phyloP scores from a whole-genome alignment of 2,113 vertebrate species.

The Stictonetta naevosa region DNA sequence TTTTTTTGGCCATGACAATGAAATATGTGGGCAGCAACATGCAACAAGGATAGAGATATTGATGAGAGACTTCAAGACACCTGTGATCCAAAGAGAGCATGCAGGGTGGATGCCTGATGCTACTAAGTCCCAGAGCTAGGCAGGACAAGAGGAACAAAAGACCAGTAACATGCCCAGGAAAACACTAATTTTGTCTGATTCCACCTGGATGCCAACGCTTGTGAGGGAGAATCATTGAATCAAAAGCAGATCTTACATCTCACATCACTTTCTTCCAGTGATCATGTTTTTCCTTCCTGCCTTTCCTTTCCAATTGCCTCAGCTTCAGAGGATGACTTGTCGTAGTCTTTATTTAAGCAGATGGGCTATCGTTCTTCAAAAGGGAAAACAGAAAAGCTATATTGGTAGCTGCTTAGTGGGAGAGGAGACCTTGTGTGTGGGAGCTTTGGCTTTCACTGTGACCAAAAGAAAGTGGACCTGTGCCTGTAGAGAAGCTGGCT shows the following conservation, averaged over 20 bases:
- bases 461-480: neutral
- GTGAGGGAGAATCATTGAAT: neutral
- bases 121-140: neutral
- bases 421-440: neutral
- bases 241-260: neutral
- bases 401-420: neutral
- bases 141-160: neutral
- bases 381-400: neutral
- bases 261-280: rapidly evolving
- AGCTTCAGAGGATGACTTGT: neutral
- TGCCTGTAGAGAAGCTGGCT: neutral
- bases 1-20: neutral
- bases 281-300: neutral
- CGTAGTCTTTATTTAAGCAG: neutral
- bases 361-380: neutral
- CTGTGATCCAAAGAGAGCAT: neutral
- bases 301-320: neutral
- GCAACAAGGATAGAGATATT: neutral
- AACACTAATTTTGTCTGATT: neutral
- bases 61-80: neutral
- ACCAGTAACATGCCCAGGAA: neutral
- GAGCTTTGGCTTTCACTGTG: neutral
- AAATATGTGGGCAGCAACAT: neutral
- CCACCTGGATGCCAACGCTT: neutral
- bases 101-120: neutral